Base-by-base conservation (phyloP, 1,140 invertebrate genomes). In the Drosophila saltans region DNA sequence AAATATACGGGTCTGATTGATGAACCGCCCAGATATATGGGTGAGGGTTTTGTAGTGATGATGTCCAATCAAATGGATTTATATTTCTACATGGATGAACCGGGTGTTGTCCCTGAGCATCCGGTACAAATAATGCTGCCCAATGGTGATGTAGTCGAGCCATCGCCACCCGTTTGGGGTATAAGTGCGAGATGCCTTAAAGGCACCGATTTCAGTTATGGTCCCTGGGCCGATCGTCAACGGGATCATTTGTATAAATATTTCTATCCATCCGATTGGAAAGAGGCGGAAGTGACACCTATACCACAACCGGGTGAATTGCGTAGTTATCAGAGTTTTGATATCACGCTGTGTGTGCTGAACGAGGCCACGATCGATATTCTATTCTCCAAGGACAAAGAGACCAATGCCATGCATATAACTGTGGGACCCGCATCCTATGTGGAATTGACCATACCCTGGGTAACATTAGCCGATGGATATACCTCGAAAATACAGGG, bases 211-310 rank as follows among this genome's bases (percentile, higher is more conserved):
- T 98, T 99, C 80, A 98, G 98, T 92, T 99, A 99, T 89, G 98
- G 98, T 2, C 98, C 99, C 3, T 99, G 98, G 98, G 98, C 98
- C 5, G 98, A 99, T 92, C 94, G 98, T 48, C 98, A 99, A 92
- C 94, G 98, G 68, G 98, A 99, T 92, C 96, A 98, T 93, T 93
- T 99, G 16, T 99, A 97, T 92, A 98, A 96, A 93, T 99, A 99
- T 92, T 99, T 99, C 92, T 99, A 97, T 92, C 98, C 98, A 3
- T 96, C 97, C 69, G 97, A 98, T 92, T 98, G 96, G 92, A 95
- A 96, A 81, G 94, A 95, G 56, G 93, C 96, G 69, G 94, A 96
- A 92, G 94, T 96, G 1, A 97, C 96, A 0, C 95, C 96, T 67
- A 94, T 95, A 36, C 96, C 96, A 1, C 94, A 95, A 91, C 96